Base-by-base conservation (phyloP, 2,888 invertebrate species). In the Acanthopleura granulata region DNA sequence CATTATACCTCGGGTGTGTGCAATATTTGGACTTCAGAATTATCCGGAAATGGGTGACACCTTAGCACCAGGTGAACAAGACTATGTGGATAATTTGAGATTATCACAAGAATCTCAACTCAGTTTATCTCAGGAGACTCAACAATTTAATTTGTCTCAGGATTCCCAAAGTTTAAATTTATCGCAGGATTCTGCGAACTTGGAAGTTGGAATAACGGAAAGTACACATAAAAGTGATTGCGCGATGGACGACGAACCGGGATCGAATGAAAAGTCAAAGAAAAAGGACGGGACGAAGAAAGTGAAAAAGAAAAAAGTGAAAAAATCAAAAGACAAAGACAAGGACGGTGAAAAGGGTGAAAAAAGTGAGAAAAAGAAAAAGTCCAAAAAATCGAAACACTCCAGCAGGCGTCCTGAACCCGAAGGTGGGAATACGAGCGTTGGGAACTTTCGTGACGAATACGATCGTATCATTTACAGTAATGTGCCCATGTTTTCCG, bases 401-500 rank as follows among this genome's bases (percentile, higher is more conserved):
- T 78, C 81, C 18, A 80, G 80, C 61, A 79, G 80, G 62, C 81
- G 88, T n/a, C 88, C 89, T 0, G 88, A 88, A 72, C 89, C 89
- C 0, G 89, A 89, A 70, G 89, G 89, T 11, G 86, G 86, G 1
- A 84, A 83, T 50, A 73, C 76, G 51, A 76, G 75, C 0, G 22
- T 30, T 18, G 30, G 69, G 0, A 27, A 66, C 62, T 78, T 76
- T 51, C 76, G 82, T 75, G 81, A 85, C 74, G 88, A 89, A 72
- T 86, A 80, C 75, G 88, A 89, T 25, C 76, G 81, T 49, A 81
- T 88, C 61, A 86, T 89, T 72, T 86, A 87, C 78, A 83, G 80
- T 72, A 85, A 85, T 69, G 87, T 87, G 11, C 86, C 86, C 11
- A 76, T 89, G 72, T 89, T 89, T 78, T 87, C 88, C 22, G 89